Base-by-base conservation (phyloP, 2,113 vertebrate genomes). In the Benitochromis conjunctus region DNA sequence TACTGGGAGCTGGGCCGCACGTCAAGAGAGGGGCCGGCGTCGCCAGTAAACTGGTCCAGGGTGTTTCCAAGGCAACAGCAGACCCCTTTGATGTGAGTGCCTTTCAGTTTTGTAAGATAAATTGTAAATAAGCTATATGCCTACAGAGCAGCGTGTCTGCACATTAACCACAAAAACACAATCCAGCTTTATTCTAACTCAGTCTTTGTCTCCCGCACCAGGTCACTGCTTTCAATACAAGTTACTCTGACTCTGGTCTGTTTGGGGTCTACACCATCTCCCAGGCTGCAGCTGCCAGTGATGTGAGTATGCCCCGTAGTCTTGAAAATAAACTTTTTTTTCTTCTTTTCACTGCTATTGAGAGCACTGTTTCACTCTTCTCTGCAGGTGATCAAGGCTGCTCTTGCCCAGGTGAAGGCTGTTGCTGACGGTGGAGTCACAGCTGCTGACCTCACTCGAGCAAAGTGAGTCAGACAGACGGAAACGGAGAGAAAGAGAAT, bases 181-280 rank as follows among this genome's bases (percentile, higher is more conserved):
- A 41, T 57, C 53, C 4, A 18, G 14, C 48, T 38, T 16, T 55
- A 31, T 55, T 93, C 11, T 93, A 34, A 74, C 16, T 46, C n/a
- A 29, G 5, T 71, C 41, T 46, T 48, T 19, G 24, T 76, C 26
- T 76, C 24, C 16, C 16, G 19, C 26, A 76, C 2, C 94, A 99
- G 99, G 98, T 95, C 89, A 97, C 97, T 0, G 97, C 97, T 24
- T 98, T 99, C 92, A 98, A 97, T 79, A 95, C 95, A 19, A 97
- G 94, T 90, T 99, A 99, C 94, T 97, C 97, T 0, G 99, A 99
- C 94, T 98, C 98, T 56, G 99, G 98, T 29, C 97, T 99, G 46
- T 99, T 99, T 81, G 99, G 99, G 7, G 48, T 99, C 86, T 99
- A 98, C 66, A 97, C 96, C 19, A 94, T 99, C 90, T 97, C 96